These are phyloP conservation scores for Cinclus cinclus DNA, from an alignment of 2,113 vertebrate species.

Conservation along the genomic window DNA sequence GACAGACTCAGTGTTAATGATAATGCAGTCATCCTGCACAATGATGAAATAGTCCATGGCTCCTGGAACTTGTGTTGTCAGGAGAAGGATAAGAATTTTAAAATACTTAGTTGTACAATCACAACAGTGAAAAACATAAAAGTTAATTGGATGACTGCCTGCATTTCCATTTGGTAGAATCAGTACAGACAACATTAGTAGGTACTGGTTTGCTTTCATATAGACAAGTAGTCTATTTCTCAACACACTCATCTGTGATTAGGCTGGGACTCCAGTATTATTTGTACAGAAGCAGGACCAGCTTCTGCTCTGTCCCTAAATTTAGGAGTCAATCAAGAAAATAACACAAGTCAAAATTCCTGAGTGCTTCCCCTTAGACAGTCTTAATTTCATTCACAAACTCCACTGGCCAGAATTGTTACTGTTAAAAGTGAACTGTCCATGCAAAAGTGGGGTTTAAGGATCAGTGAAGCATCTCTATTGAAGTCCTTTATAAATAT, in stretches of 20 bases:
- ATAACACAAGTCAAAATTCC: background rate
- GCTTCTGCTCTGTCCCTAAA: background rate
- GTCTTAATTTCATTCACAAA: background rate
- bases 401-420: background rate
- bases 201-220: background rate
- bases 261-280: background rate
- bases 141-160: background rate
- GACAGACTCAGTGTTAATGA: background rate
- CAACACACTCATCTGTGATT: background rate
- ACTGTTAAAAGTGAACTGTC: background rate
- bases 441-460: background rate
- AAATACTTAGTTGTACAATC: background rate
- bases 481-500: conserved; percentile 19
- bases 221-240: background rate
- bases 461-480: background rate
- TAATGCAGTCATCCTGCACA: background rate
- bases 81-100: background rate
- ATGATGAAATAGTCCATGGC: background rate
- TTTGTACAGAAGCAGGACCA: background rate
- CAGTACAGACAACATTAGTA: background rate
- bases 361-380: background rate
- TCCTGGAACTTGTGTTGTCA: background rate
- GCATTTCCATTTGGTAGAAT: background rate
- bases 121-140: background rate
- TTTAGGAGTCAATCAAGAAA: background rate